Evolutionary conservation across 2,113 vertebrate species (phyloP).

Genomic region (Acrocephalus arundinaceus): DNA sequence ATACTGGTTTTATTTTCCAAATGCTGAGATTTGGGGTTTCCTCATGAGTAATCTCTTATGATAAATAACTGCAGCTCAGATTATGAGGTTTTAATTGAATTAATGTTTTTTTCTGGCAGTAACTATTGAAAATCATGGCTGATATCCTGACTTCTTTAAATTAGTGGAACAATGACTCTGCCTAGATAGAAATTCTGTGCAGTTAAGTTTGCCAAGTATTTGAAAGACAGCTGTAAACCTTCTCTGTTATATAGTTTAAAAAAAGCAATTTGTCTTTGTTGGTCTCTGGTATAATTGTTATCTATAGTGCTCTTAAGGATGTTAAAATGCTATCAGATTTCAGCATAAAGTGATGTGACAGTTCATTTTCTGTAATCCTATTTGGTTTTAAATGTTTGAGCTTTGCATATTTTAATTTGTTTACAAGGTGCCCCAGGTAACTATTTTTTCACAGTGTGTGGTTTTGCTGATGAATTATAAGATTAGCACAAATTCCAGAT

Average conservation of each 20-base stretch:
- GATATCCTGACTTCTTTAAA: background rate
- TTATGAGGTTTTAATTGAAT: background rate
- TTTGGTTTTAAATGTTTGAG: background rate
- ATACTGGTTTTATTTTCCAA: background rate
- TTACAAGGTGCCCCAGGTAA: background rate
- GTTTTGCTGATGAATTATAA: background rate
- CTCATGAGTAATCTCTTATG: background rate
- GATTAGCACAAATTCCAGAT: background rate
- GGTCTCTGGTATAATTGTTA: background rate
- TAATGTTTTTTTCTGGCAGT: background rate
- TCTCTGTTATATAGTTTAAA: background rate
- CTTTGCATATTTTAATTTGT: conserved; percentile 11
- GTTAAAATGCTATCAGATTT: background rate
- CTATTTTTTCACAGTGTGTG: background rate
- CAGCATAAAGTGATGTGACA: background rate
- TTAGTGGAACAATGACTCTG: background rate
- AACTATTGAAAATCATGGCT: background rate
- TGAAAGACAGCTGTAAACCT: background rate
- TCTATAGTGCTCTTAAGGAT: background rate
- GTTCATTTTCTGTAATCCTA: background rate
- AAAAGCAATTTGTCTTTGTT: background rate
- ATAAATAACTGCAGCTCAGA: background rate
- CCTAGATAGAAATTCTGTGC: background rate
- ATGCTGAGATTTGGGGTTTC: background rate
- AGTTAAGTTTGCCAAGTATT: background rate